phyloP scores from a whole-genome alignment of 2,888 invertebrate species.

The Panopea generosa region DNA sequence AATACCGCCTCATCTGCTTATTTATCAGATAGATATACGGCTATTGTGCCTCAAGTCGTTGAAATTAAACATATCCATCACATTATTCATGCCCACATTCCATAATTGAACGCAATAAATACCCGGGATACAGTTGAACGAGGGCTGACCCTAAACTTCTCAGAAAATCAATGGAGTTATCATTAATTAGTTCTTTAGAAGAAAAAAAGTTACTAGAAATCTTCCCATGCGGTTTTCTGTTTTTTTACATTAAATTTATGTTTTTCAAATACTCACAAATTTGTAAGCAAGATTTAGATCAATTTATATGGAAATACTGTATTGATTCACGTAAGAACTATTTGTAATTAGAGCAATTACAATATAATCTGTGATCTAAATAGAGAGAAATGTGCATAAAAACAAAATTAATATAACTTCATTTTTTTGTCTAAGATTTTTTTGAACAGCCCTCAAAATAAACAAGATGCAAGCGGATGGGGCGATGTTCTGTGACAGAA shows the following conservation, averaged over 20 bases:
- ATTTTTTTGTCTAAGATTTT: background rate
- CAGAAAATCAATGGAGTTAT: background rate
- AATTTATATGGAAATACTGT: too few relatives aligned
- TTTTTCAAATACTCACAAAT: too few relatives aligned
- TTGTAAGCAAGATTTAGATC: too few relatives aligned
- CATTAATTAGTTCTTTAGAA: background rate
- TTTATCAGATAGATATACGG: too few relatives aligned
- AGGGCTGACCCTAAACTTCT: conserved; percentile 16
- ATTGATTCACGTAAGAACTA: too few relatives aligned
- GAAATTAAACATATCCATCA: conserved; percentile 13
- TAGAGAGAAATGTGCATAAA: too few relatives aligned
- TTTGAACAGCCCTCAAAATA: conserved; percentile 13
- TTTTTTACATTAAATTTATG: too few relatives aligned
- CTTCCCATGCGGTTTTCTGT: too few relatives aligned
- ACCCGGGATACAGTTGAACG: conserved; percentile 49
- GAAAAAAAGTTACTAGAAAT: background rate
- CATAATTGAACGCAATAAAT: conserved; percentile 23
- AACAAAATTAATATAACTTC: background rate
- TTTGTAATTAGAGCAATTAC: too few relatives aligned
- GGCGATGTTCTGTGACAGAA: background rate
- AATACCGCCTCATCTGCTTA: too few relatives aligned
- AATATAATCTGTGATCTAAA: too few relatives aligned
- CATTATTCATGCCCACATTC: conserved; percentile 56
- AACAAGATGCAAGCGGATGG: conserved; percentile 27
- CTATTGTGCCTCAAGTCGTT: conserved; percentile 1